Evolutionary conservation across 2,797 vertebrate species (phyloP), one percentile per base, ranked within the genome.

Genomic region (Anguilla pacifica): DNA sequence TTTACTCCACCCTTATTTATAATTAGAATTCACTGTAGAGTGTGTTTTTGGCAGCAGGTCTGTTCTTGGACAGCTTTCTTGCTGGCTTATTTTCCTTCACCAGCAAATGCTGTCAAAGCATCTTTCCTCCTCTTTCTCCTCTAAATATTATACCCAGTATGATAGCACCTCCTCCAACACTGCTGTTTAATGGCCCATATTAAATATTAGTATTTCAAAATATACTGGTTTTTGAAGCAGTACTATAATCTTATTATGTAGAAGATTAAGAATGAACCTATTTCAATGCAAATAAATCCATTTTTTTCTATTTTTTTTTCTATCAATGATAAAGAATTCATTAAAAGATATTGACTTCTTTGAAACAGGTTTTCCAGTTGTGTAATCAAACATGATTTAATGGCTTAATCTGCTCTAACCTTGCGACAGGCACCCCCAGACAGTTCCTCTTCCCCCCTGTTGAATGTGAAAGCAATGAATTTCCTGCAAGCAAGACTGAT

Each of bases 361-460:
- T 89, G 87, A 89, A 86, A 84, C 57, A 89, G 72, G 28, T 86
- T 83, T 87, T 90, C 82, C 74, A 85, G 15, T 84, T 83, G 88
- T 89, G 43, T 72, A 91, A 91, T 92, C 85, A 86, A 86, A 90
- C 72, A 85, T 86, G 85, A 91, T 91, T 86, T 88, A 90, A 61
- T 85, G 85, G 57, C 39, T 81, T 89, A 88, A 90, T 90, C 64
- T 67, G 15, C 46, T 43, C 79, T 88, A 90, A 88, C 85, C 85
- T 77, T 82, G 46, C 72, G 86, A 88, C 86, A 79, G 35, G 84
- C 19, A 67, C 88, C 51, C 55, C 46, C 11, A 85, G 35, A 77
- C 46, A 85, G 87, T 81, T 59, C 51, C 51, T 72, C 17, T 70
- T 84, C 43, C 49, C 35, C 15, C 57, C 74, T 55, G 13, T 15